Conservation (phyloP, 2,797 vertebrate genomes). For the Acrossocheilus fasciatus region DNA sequence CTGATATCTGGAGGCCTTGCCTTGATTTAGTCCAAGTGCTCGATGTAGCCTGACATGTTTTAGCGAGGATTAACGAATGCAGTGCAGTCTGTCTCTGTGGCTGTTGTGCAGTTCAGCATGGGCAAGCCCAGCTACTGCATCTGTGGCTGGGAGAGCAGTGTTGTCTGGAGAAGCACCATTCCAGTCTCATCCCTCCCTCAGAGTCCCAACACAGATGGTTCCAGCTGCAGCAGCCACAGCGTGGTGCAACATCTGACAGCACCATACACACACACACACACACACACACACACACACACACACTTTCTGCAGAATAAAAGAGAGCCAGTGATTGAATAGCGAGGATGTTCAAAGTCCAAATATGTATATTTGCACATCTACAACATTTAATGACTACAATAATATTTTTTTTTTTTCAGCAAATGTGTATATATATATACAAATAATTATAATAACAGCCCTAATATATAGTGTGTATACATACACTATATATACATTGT, state of each 20-base stretch:
- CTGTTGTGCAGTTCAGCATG: conserved; percentile 73
- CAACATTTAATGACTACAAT: neutral
- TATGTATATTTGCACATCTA: neutral
- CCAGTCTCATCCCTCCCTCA: conserved; percentile 70
- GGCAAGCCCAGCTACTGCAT: conserved; percentile 73
- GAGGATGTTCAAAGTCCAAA: conserved; percentile 22
- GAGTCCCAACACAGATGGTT: conserved; percentile 80
- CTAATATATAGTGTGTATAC: neutral
- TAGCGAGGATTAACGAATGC: conserved; percentile 75
- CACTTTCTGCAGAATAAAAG: conserved; percentile 24
- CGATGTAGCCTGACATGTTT: conserved; percentile 58
- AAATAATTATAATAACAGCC: neutral
- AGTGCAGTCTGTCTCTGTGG: conserved; percentile 75
- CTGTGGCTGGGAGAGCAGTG: conserved; percentile 72
- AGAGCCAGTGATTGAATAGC: conserved; percentile 31
- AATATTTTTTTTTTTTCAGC: neutral
- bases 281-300: conserved; percentile 31
- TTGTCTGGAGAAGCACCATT: conserved; percentile 76
- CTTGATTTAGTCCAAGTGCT: conserved; percentile 23
- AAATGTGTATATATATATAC: neutral
- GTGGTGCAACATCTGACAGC: conserved; percentile 78
- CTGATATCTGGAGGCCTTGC: neutral
- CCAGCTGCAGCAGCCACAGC: conserved; percentile 80
- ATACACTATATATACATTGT: neutral
- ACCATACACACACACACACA: conserved; percentile 62